A percentile compares a stretch with the other conserved stretches of the same genome.
Conservation (phyloP, 2,113 vertebrate species). For the Cheilinus undulatus region DNA sequence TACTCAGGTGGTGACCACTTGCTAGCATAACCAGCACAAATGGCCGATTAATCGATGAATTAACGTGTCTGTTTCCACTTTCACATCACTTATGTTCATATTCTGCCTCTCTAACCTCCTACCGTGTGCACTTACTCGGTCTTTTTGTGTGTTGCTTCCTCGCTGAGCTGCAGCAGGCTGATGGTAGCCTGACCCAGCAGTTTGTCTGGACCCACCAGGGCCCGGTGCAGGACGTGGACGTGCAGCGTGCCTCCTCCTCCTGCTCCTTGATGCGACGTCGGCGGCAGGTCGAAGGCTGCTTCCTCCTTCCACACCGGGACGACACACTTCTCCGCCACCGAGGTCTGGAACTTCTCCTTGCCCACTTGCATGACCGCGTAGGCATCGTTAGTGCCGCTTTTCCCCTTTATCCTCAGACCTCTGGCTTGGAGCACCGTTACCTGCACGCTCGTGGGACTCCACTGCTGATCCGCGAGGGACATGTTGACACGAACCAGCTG, state of each 20-base stretch:
- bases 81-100: background rate
- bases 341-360: slow-evolving; percentile 91
- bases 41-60: background rate
- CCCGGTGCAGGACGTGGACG: slow-evolving; percentile 91
- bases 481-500: slow-evolving; percentile 65
- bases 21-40: background rate
- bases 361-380: slow-evolving; percentile 93
- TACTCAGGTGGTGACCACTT: background rate
- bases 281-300: slow-evolving; percentile 92
- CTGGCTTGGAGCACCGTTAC: slow-evolving; percentile 92
- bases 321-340: slow-evolving; percentile 90
- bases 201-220: slow-evolving; percentile 92
- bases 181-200: slow-evolving; percentile 90
- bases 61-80: no score
- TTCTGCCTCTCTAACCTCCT: no score
- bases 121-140: slow-evolving; percentile 87
- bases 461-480: slow-evolving; percentile 83
- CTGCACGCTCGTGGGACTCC: slow-evolving; percentile 92
- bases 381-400: slow-evolving; percentile 92
- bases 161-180: slow-evolving; percentile 85
- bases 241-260: slow-evolving; percentile 79
- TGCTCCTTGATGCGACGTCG: slow-evolving; percentile 49
- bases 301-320: slow-evolving; percentile 92
- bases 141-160: slow-evolving; percentile 80
- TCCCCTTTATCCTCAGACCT: slow-evolving; percentile 88